These are phyloP conservation scores for Hoplodrina ambigua DNA, from an alignment of 2,888 invertebrate species.

Conservation along the genomic window DNA sequence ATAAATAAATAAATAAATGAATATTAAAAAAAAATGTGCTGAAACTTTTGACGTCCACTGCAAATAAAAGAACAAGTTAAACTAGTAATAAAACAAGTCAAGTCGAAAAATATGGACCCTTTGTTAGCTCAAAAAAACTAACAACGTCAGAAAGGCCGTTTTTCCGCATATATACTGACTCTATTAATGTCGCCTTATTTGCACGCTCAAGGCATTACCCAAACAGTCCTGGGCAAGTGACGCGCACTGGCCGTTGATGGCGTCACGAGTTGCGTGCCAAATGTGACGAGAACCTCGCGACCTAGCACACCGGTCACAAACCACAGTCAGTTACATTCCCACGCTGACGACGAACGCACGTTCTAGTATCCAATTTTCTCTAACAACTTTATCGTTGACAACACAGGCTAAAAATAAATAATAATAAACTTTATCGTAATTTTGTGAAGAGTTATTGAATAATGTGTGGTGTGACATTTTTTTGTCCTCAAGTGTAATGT, in stretches of 20 bases:
- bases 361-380: constrained; percentile 25
- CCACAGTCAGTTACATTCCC: constrained; percentile 61
- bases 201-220: constrained; percentile 52
- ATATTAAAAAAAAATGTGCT: background rate
- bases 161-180: constrained; percentile 33
- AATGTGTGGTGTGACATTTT: constrained; percentile 45
- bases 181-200: constrained; percentile 59
- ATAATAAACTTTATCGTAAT: constrained; percentile 50
- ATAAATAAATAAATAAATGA: no score
- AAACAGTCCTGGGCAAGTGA: constrained; percentile 53
- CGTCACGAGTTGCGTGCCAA: constrained; percentile 65
- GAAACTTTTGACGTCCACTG: constrained; percentile 4
- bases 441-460: constrained; percentile 45
- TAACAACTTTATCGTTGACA: constrained; percentile 39
- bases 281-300: constrained; percentile 57
- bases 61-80: background rate
- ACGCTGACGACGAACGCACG: constrained; percentile 54
- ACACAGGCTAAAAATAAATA: constrained; percentile 1
- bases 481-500: constrained; percentile 49
- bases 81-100: constrained; percentile 29
- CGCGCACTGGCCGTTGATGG: constrained; percentile 55
- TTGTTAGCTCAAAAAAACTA: constrained; percentile 37
- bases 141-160: constrained; percentile 27
- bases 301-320: constrained; percentile 48
- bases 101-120: constrained; percentile 40